These are phyloP conservation scores for Neocloeon triangulifer DNA, from an alignment of 1,140 invertebrate genomes.

Conservation along the genomic window DNA sequence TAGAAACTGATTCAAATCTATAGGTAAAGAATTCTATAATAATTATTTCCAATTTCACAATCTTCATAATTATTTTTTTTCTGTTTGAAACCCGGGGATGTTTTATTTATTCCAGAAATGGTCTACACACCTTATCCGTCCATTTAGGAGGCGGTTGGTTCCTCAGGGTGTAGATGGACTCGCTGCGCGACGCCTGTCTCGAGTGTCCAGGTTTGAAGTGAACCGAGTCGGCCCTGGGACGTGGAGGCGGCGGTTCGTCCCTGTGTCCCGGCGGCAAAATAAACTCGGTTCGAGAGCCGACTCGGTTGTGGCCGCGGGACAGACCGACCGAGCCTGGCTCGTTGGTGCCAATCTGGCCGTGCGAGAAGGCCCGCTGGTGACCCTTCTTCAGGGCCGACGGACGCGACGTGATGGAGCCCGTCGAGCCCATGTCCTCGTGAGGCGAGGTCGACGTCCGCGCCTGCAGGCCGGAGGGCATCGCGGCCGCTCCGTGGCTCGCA, in stretches of 20 bases:
- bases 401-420: constrained; percentile 18
- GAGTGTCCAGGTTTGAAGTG: constrained; percentile 22
- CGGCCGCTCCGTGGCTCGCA: constrained; percentile 40
- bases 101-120: no score
- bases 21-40: no score
- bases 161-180: constrained; percentile 73
- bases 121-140: no score
- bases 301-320: constrained; percentile 40
- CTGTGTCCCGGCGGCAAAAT: constrained; percentile 36
- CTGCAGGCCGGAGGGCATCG: background rate
- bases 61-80: no score
- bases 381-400: constrained; percentile 44
- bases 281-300: constrained; percentile 69
- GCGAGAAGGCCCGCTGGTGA: constrained; percentile 64
- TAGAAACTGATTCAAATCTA: no score
- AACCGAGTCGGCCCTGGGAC: constrained; percentile 16
- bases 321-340: constrained; percentile 18
- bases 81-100: no score
- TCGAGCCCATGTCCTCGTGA: constrained; percentile 13
- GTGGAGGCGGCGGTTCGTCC: constrained; percentile 12
- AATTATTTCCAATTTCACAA: no score
- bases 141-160: no score
- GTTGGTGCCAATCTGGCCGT: constrained; percentile 45
- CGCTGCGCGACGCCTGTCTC: constrained; percentile 40
- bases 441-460: constrained; percentile 9